Evolutionary conservation across 1,140 invertebrate species (phyloP), one percentile per base, ranked within the genome.

Genomic region (Nephila pilipes): DNA sequence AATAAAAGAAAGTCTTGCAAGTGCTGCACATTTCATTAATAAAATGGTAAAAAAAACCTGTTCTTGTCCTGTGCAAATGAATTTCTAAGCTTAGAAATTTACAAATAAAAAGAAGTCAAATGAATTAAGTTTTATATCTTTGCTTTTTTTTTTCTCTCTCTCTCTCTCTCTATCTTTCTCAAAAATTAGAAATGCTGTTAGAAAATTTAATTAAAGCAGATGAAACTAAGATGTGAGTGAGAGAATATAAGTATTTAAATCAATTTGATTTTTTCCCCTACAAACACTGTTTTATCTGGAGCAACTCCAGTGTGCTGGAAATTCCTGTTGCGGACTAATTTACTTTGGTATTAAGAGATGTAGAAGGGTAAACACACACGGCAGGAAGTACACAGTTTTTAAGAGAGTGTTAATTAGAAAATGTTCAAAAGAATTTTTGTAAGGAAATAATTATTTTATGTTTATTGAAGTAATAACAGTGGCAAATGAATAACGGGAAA

Each of bases 121-220:
- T 75, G 29, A 75, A 75, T 75, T 25, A 65, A 75, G 58, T 60
- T 20, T 18, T 60, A 46, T 46, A 60, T 22, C 12, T 60, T 60
- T 60, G 16, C 16, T 16, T 16, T 60, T 60, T 46, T 46, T 38
- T 46, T 46, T 46, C 22, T 25, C n/a, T 16, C 36, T 75, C 18
- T n/a, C n/a, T 46, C 22, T 25, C n/a, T 16, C 36, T 75, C 18
- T n/a, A n/a, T n/a, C 69, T 75, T 75, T 36, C 32, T 75, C 4
- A 75, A 75, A 75, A 36, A 75, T 18, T 18, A 75, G 25, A 32
- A 18, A 32, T 75, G 29, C 29, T 18, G 29, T 75, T 75, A 75
- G 69, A 75, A 75, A 75, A 75, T 36, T 75, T 75, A 75, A 75
- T 75, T 75, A 75, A 75, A 75, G 32, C 69, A 20, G 29, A 75